Conservation (phyloP, 1,140 invertebrate species). For the Nylanderia fulva region DNA sequence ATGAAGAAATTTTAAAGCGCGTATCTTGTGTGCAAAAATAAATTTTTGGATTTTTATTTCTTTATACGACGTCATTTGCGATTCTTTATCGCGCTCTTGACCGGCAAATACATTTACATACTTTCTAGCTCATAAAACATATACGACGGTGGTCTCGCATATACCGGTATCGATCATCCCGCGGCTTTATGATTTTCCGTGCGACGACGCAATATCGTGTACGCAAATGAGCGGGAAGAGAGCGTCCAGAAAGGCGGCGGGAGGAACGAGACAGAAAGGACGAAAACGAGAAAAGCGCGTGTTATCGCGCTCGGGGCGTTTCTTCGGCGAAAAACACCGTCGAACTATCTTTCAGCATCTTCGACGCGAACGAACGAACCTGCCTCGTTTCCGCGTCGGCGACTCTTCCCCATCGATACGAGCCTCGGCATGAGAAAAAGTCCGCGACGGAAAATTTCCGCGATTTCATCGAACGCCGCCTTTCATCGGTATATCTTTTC, state of each 20-base stretch:
- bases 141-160: conserved; percentile 65
- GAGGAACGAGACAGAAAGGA: conserved; percentile 47
- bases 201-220: conserved; percentile 18
- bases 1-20: background rate
- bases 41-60: conserved; percentile 8
- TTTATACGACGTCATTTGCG: background rate
- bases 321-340: conserved; percentile 43
- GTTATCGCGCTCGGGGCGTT: conserved; percentile 67
- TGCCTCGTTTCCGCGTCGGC: conserved; percentile 63
- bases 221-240: conserved; percentile 49
- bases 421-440: conserved; percentile 45
- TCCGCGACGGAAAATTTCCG: conserved; percentile 30
- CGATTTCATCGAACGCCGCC: conserved; percentile 37
- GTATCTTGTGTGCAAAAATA: background rate
- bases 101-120: conserved; percentile 65
- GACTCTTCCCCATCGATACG: conserved; percentile 2
- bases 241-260: conserved; percentile 24
- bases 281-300: conserved; percentile 60
- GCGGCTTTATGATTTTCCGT: conserved; percentile 76
- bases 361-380: conserved; percentile 22
- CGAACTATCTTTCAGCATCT: conserved; percentile 65
- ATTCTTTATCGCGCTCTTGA: conserved; percentile 61
- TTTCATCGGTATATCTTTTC: conserved; percentile 50
- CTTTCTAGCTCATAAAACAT: conserved; percentile 76
- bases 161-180: conserved; percentile 79